phyloP scores from a whole-genome alignment of 2,888 invertebrate genomes.

The Andrena hattorfiana region DNA sequence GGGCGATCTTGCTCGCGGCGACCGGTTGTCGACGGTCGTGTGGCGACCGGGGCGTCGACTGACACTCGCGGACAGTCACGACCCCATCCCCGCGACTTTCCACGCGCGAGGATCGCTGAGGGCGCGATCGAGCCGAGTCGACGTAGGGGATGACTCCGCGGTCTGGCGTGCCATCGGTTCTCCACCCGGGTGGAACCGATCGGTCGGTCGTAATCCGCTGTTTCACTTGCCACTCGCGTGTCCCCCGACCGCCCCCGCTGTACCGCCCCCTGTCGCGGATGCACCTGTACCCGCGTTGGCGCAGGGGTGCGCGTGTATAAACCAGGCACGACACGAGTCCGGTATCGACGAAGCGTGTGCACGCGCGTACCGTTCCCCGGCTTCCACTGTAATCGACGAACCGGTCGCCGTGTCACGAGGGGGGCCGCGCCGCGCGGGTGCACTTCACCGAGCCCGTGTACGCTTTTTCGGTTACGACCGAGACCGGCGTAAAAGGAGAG shows the following conservation, averaged over 20 bases:
- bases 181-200: constrained; percentile 32
- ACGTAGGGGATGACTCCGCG: constrained; percentile 46
- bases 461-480: constrained; percentile 9
- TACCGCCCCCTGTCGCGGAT: not conserved
- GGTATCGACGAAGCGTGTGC: too few species aligned
- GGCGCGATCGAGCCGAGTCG: constrained; percentile 55
- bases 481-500: constrained; percentile 53
- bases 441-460: constrained; percentile 25
- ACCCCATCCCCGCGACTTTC: constrained; percentile 70
- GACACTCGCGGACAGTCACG: constrained; percentile 68
- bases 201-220: not conserved
- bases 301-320: too few species aligned
- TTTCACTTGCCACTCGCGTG: constrained; percentile 49
- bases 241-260: constrained; percentile 17
- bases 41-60: constrained; percentile 66
- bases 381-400: not conserved
- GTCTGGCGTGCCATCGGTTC: constrained; percentile 71
- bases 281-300: too few species aligned
- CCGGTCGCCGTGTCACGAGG: constrained; percentile 36
- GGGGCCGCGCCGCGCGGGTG: constrained; percentile 36
- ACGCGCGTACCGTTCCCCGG: too few species aligned
- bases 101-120: constrained; percentile 64
- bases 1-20: constrained; percentile 33
- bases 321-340: too few species aligned
- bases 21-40: constrained; percentile 42